phyloP scores from a whole-genome alignment of 1,140 invertebrate species.

The Amphibalanus amphitrite region DNA sequence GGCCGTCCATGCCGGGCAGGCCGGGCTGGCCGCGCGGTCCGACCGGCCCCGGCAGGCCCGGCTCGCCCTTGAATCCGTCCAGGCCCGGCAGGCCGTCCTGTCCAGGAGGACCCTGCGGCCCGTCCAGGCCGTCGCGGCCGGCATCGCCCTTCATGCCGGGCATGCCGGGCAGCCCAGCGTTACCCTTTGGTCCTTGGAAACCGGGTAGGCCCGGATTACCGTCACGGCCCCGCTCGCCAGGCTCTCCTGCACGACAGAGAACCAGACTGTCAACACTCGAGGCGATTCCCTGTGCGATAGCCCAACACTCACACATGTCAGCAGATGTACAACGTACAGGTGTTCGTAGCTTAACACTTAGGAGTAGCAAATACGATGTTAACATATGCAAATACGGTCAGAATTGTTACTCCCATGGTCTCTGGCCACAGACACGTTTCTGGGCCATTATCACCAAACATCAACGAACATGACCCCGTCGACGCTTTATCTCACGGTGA shows the following conservation, averaged over 20 bases:
- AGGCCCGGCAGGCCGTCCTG: conserved; percentile 33
- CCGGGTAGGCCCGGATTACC: conserved; percentile 28
- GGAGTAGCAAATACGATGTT: too few relatives aligned
- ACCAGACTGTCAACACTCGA: too few relatives aligned
- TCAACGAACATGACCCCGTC: too few relatives aligned
- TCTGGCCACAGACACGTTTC: too few relatives aligned
- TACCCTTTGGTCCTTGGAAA: conserved; percentile 19
- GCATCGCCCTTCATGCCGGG: conserved; percentile 38
- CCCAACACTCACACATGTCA: too few relatives aligned
- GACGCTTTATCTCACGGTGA: too few relatives aligned
- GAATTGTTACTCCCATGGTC: too few relatives aligned
- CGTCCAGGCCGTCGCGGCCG: conserved; percentile 36
- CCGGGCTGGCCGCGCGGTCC: conserved; percentile 41
- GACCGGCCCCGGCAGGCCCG: conserved; percentile 52
- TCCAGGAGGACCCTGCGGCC: conserved; percentile 42
- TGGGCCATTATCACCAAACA: too few relatives aligned
- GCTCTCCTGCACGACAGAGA: conserved; percentile 25
- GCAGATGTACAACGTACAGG: too few relatives aligned
- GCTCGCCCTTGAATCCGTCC: conserved; percentile 27
- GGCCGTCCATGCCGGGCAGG: conserved; percentile 31
- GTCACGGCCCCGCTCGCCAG: conserved; percentile 31
- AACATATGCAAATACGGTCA: too few relatives aligned
- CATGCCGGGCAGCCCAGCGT: conserved; percentile 39
- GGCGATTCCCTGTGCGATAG: too few relatives aligned
- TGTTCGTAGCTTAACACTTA: too few relatives aligned